Evolutionary conservation across 2,797 vertebrate genomes (phyloP).

Genomic region (Rhinella marina): DNA sequence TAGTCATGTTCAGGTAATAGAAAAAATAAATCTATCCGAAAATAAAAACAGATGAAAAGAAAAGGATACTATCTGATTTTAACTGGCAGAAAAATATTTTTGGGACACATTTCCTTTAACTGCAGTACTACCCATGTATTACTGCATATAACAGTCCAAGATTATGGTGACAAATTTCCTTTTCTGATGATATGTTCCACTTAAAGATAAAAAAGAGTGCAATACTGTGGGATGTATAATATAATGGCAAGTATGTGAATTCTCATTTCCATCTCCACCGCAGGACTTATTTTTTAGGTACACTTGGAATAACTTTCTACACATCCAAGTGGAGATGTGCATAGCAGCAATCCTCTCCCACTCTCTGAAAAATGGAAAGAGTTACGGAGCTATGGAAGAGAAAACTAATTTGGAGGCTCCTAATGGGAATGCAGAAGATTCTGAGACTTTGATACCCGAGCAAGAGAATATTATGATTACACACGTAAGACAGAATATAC

Average conservation of each 20-base stretch:
- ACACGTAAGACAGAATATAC: constrained; percentile 80
- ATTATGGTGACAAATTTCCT: too few species aligned
- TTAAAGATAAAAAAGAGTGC: too few species aligned
- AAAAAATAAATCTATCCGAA: too few species aligned
- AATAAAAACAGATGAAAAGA: too few species aligned
- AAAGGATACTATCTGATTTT: too few species aligned
- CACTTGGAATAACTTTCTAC: constrained; percentile 98
- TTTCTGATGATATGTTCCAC: too few species aligned
- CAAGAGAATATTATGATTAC: constrained; percentile 83
- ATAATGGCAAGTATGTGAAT: background rate
- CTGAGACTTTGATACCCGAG: constrained; percentile 60
- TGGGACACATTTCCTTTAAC: too few species aligned
- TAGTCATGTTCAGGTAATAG: too few species aligned
- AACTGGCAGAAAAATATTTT: too few species aligned
- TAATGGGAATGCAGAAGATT: constrained; percentile 56
- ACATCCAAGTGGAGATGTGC: constrained; percentile 98
- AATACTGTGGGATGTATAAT: too few species aligned
- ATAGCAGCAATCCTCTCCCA: constrained; percentile 90
- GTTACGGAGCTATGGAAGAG: constrained; percentile 58
- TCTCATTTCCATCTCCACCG: constrained; percentile 21
- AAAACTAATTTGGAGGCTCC: constrained; percentile 67
- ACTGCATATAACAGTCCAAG: too few species aligned
- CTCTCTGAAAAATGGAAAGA: constrained; percentile 74
- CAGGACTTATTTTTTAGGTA: constrained; percentile 99
- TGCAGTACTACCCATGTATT: too few species aligned